Evolutionary conservation across 2,888 invertebrate genomes (phyloP), one percentile per base, ranked within the genome.

Genomic region (Eulithis testata): DNA sequence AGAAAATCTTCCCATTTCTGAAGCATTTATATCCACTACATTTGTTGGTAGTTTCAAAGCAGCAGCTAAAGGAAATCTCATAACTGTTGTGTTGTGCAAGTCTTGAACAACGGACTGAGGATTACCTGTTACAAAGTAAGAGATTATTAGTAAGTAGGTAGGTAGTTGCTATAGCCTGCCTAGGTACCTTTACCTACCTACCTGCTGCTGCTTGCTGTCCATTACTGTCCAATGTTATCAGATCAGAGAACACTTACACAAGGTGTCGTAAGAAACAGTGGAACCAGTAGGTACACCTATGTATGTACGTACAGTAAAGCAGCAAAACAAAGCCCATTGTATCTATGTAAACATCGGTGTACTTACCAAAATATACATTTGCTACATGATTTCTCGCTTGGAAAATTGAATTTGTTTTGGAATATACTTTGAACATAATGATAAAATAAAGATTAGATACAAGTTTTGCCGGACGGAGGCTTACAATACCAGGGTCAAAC

Each of bases 1-100:
- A 0, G 95, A 95, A 78, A 96, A 96, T 71, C 94, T 91, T 14
- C 95, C 94, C 73, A 94, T 93, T 85, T 95, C 95, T 11, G 94
- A 90, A 55, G 94, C 91, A 81, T 95, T 95, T 70, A 96, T 95
- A 75, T 95, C 94, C 11, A 94, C 89, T 4, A 95, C 90, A 81
- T 95, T 96, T 37, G 89, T 91, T 0, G 96, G 96, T 55, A 96
- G 79, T 60, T 95, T 94, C 44, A 96, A 77, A 44, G 87, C 94
- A 3, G 91, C 68, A n/a, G 75, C 93, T 63, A 90, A 91, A 2
- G 95, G 94, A 78, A 94, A 95, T 74, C 89, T 93, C 54, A 90
- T 84, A 27, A 81, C 75, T 36, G 89, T 85, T 6, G 94, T 90
- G 37, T 90, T 80, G 74, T 95, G 94, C 68, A 94, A 80, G 59